phyloP scores from a whole-genome alignment of 2,888 invertebrate species.

The Lissonota sp. region DNA sequence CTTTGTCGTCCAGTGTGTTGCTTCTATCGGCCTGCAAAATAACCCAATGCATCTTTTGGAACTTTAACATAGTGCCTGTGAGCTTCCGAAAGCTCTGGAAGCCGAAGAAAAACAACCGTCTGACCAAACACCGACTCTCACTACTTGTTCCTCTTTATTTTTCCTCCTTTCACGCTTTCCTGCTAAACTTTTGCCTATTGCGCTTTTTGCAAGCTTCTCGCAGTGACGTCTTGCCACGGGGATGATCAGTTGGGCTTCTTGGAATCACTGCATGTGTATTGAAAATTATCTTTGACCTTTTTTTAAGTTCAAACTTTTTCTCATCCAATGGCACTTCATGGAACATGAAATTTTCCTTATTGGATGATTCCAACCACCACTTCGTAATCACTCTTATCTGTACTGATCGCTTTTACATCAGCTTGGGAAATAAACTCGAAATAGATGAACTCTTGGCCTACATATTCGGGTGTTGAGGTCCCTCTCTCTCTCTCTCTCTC shows the following conservation, averaged over 20 bases:
- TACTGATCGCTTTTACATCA: conserved; percentile 79
- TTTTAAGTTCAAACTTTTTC: no score
- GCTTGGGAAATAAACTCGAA: conserved; percentile 78
- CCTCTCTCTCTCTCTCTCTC: conserved; percentile 3
- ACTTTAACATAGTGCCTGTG: conserved; percentile 1
- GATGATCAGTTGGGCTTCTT: not conserved
- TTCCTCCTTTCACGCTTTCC: not conserved
- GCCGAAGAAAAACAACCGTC: not conserved
- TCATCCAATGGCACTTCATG: no score
- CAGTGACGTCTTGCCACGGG: not conserved
- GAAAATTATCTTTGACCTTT: no score
- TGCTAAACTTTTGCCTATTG: not conserved
- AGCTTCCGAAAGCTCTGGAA: not conserved
- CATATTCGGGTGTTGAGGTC: conserved; percentile 70
- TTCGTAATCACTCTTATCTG: conserved; percentile 70
- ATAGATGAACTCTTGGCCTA: conserved; percentile 83
- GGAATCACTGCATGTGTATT: not conserved
- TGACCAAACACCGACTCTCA: not conserved
- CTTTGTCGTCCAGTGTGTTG: conserved; percentile 59
- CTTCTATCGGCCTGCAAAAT: conserved; percentile 52
- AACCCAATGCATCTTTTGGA: conserved; percentile 11
- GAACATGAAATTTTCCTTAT: not conserved
- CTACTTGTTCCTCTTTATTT: conserved; percentile 2
- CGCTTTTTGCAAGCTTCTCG: not conserved
- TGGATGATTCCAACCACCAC: not conserved